Base-by-base conservation (phyloP, 1,140 invertebrate species). In the Ceratoteleas bidentatus region DNA sequence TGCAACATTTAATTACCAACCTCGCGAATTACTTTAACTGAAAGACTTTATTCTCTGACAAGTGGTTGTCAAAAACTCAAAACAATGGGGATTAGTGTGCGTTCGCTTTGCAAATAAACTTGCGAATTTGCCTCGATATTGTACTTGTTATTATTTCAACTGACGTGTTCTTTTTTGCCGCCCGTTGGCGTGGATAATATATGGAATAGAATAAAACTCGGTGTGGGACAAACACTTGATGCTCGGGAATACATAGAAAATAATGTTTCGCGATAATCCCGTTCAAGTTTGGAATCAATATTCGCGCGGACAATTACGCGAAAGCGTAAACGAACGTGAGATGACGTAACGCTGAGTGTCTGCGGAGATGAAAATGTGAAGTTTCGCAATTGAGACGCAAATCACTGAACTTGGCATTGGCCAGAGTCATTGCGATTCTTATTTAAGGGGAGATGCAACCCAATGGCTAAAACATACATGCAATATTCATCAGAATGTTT, bases 281-380 rank as follows among this genome's bases (percentile, higher is more conserved):
- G 47, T 73, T 66, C 61, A 68, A 79, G 40, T 68, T 60, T 43
- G 13, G 9, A 79, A 80, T 80, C 77, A 74, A 73, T 73, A 80
- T 80, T 80, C 57, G 62, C 77, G 62, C 69, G 77, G 70, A 74
- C 69, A 74, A 74, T 80, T 80, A 64, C 77, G 14, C 60, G 56
- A 24, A 36, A 61, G 56, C 24, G 50, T 68, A 52, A 68, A 52
- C 58, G 34, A 33, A 68, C 61, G 66, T 56, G 61, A 68, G 73
- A 69, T 80, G 66, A 78, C 61, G 33, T 78, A 78, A 78, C 24
- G 24, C 24, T 4, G 24, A 24, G 43, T 43, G 58, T 70, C 58
- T 33, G 52, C 45, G 8, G 0, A 15, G 47, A 65, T 38, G 45
- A 61, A 76, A 66, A 11, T n/a, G 2, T 6, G 40, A 9, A 43